Evolutionary conservation across 2,888 invertebrate species (phyloP).

Genomic region (Pseudococcus viburni): DNA sequence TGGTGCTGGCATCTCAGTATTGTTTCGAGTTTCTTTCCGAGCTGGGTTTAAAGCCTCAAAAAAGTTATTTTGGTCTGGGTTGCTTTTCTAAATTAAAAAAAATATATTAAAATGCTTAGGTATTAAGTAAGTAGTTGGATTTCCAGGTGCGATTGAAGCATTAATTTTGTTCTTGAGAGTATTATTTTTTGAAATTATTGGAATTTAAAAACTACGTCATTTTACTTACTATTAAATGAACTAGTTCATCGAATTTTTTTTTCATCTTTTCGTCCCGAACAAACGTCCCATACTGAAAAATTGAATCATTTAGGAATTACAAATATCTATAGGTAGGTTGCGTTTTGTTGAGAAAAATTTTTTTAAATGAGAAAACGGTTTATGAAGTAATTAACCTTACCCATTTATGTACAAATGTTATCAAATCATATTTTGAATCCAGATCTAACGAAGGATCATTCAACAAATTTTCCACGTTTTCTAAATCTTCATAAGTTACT

Average conservation of each 20-base stretch:
- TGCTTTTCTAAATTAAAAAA: neutral
- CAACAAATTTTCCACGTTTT: neutral
- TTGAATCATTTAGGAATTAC: neutral
- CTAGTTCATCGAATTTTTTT: neutral
- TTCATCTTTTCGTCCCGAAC: neutral
- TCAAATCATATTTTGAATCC: neutral
- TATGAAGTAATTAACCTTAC: neutral
- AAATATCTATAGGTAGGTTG: too few species aligned
- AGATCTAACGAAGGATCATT: neutral
- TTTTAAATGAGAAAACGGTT: too few species aligned
- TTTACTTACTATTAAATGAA: neutral
- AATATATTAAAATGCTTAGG: neutral
- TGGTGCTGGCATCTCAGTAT: neutral
- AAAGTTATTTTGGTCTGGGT: neutral
- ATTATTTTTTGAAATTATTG: neutral
- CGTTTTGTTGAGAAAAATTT: too few species aligned
- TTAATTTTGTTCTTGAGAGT: neutral
- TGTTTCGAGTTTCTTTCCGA: neutral
- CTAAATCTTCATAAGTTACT: neutral
- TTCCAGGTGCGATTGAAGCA: neutral
- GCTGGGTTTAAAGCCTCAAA: neutral
- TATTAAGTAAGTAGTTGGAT: neutral
- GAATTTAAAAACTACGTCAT: neutral
- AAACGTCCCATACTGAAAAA: neutral
- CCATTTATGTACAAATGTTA: neutral